Base-by-base conservation (phyloP, 2,797 vertebrate species). In the Ptychobarbus kaznakovi region DNA sequence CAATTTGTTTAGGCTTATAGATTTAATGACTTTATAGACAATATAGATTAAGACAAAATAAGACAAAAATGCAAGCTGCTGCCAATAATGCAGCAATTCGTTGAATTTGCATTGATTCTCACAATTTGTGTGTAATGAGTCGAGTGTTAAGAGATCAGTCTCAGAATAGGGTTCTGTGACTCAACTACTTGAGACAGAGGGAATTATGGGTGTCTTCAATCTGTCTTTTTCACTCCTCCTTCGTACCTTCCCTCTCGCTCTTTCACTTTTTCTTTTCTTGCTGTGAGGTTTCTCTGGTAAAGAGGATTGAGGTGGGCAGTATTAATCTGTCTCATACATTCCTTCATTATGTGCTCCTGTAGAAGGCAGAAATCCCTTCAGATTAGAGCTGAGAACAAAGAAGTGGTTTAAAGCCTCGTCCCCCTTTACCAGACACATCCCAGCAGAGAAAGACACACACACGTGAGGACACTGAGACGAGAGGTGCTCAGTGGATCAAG, bases 331-430 rank as follows among this genome's bases (percentile, higher is more conserved):
- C 86, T 58, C 66, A 44, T n/a, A 40, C 85, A 76, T 82, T 83
- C 51, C 83, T 83, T 49, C 42, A 74, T 87, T 83, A 76, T 85
- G 72, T 82, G 35, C 25, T 69, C 49, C 69, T 76, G 28, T 82
- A 56, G 61, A 79, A 84, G 40, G 42, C 75, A 81, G 73, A 87
- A 87, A 89, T 88, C 86, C 73, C 63, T 28, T 74, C 38, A 86
- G 87, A 87, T 90, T 87, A 87, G 79, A 74, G 56, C n/a, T 56
- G 32, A 44, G 42, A 87, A 81, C 49, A 88, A 83, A 82, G 58
- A 63, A 32, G 28, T 22, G 58, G 61, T 70, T 83, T 80, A 79
- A 49, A 72, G 22, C 44, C 63, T 74, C 40, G 10, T 83, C 40
- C 74, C 63, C 46, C 51, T 42, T 61, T 84, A n/a, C 70, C 72